Percentiles rank a stretch among this genome's conserved stretches.
Conservation (phyloP, 2,113 vertebrate species). For the Chamaea fasciata region DNA sequence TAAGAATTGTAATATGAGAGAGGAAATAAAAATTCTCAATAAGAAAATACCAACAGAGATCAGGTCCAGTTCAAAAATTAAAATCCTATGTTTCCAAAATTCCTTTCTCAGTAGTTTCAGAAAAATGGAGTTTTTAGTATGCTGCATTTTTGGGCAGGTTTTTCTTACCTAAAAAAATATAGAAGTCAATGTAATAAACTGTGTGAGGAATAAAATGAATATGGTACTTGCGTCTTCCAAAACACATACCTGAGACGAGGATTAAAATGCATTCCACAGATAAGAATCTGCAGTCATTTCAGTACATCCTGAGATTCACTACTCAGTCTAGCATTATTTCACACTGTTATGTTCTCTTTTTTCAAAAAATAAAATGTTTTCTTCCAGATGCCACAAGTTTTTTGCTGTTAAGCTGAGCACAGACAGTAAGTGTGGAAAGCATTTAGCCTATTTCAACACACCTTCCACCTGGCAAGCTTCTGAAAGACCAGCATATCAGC, state of each 20-base stretch:
- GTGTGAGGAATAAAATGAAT: neutral
- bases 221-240: neutral
- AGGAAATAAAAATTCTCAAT: neutral
- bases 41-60: neutral
- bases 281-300: neutral
- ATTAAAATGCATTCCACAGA: neutral
- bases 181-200: neutral
- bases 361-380: neutral
- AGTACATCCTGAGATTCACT: neutral
- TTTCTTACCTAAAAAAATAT: neutral
- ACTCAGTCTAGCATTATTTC: neutral
- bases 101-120: neutral
- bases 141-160: neutral
- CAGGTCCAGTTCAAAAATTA: neutral
- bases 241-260: neutral
- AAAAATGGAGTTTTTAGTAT: neutral
- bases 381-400: neutral
- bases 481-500: neutral
- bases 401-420: neutral
- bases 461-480: neutral
- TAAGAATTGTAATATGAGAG: neutral
- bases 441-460: neutral
- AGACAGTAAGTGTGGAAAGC: neutral
- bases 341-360: neutral
- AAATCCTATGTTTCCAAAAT: neutral